Base-by-base conservation (phyloP, 2,888 invertebrate species). In the Cyaniris semiargus region DNA sequence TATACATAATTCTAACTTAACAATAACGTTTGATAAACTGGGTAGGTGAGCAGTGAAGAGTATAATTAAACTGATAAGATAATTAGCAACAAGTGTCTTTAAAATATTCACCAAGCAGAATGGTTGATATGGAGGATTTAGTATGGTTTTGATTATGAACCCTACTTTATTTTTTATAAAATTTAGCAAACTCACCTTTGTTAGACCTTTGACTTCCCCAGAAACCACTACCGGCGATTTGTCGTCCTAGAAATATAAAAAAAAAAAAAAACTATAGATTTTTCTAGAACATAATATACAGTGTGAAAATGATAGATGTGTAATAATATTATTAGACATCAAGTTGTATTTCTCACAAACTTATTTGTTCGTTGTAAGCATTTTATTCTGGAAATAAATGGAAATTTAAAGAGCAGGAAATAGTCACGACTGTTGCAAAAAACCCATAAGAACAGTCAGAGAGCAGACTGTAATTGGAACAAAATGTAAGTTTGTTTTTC, bases 171-270 rank as follows among this genome's bases (percentile, higher is more conserved):
- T 60, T 21, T 15, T 4, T 21, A 23, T 38, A 38, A n/a, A 34
- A 38, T 38, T 8, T 58, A 27, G 13, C 23, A 8, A 10, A 48
- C 80, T 87, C 79, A 99, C 99, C 88, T 96, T 94, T 23, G 94
- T 87, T 53, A 99, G 94, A 1, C 98, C 98, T 48, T 89, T 93
- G 13, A 99, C 95, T 90, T 97, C 96, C 8, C 99, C 99, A 53
- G 96, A 96, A n/a, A 99, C 95, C 78, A 95, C 95, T 1, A 97
- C 97, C 1, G 96, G 95, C n/a, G 94, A 89, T n/a, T 94, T 94
- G 0, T 92, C 95, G 83, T 93, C 92, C 96, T 96, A 88, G 74
- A 93, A 91, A 70, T 31, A 76, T 53, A 75, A 74, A 77, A 38
- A 48, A 18, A 5, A 75, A 74, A 77, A 38, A 48, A 18, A 5